These are phyloP conservation scores for Dunckerocampus dactyliophorus DNA, from an alignment of 2,113 vertebrate genomes.

Conservation along the genomic window DNA sequence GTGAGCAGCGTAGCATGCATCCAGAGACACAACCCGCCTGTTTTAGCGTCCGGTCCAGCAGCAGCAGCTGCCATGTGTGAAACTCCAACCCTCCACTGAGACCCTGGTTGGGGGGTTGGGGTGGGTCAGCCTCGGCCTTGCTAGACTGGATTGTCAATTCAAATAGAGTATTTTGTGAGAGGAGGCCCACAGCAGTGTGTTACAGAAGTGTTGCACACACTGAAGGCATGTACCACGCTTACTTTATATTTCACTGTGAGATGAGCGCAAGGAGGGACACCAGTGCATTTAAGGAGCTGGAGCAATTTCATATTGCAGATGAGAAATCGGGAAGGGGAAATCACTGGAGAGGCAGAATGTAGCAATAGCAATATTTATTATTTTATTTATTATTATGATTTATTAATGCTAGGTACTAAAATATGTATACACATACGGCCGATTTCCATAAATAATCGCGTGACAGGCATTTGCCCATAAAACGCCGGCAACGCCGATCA, in stretches of 20 bases:
- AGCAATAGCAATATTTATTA: too few species aligned
- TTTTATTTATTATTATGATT: too few species aligned
- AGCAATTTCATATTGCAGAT: conserved; percentile 14
- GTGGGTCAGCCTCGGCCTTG: conserved; percentile 6
- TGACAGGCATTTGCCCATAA: too few species aligned
- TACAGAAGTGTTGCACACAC: conserved; percentile 40
- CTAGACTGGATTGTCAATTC: conserved; percentile 54
- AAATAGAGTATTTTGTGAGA: conserved; percentile 46
- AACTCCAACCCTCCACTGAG: not conserved
- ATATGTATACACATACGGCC: too few species aligned
- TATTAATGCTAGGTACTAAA: too few species aligned
- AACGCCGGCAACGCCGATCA: too few species aligned
- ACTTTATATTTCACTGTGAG: conserved; percentile 54
- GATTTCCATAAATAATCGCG: too few species aligned
- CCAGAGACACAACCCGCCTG: not conserved
- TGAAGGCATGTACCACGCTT: conserved; percentile 49
- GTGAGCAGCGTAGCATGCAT: not conserved
- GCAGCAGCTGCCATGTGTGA: not conserved
- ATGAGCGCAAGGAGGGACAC: conserved; percentile 31
- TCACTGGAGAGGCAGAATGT: not conserved
- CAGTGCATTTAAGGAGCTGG: conserved; percentile 13
- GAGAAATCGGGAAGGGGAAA: conserved; percentile 3
- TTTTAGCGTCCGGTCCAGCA: not conserved
- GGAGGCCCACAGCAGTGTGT: conserved; percentile 42
- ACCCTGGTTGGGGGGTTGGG: too few species aligned